These are phyloP conservation scores for Leptinotarsa rubiginosa DNA, from an alignment of 2,888 invertebrate species.

Conservation along the genomic window DNA sequence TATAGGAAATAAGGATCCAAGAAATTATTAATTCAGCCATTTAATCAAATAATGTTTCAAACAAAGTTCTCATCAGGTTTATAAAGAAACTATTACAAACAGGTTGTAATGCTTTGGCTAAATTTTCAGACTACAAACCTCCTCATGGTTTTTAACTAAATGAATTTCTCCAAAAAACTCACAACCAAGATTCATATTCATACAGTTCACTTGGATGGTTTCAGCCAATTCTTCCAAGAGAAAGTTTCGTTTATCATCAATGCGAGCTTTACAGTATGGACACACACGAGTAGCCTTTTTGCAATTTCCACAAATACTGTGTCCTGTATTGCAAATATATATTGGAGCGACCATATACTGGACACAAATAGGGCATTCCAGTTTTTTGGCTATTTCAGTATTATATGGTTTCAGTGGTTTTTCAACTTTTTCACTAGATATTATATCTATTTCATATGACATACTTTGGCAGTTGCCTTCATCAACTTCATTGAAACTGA, in stretches of 20 bases:
- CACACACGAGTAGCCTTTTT: not conserved
- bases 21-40: no score
- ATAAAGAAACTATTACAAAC: no score
- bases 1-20: no score
- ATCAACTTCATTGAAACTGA: not conserved
- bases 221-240: constrained; percentile 12
- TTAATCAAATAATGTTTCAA: no score
- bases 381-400: not conserved
- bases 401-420: not conserved
- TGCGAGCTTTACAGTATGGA: not conserved
- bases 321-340: constrained; percentile 10
- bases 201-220: not conserved
- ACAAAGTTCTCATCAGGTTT: no score
- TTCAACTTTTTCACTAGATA: not conserved
- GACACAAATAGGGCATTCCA: constrained; percentile 10
- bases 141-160: not conserved
- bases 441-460: not conserved
- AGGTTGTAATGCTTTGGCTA: no score
- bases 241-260: constrained; percentile 5
- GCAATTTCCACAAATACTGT: constrained; percentile 6
- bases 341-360: constrained; percentile 10
- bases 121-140: not conserved
- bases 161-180: not conserved
- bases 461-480: not conserved
- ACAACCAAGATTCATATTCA: not conserved